These are phyloP conservation scores for Littorina saxatilis DNA, from an alignment of 1,140 invertebrate species.

Conservation along the genomic window DNA sequence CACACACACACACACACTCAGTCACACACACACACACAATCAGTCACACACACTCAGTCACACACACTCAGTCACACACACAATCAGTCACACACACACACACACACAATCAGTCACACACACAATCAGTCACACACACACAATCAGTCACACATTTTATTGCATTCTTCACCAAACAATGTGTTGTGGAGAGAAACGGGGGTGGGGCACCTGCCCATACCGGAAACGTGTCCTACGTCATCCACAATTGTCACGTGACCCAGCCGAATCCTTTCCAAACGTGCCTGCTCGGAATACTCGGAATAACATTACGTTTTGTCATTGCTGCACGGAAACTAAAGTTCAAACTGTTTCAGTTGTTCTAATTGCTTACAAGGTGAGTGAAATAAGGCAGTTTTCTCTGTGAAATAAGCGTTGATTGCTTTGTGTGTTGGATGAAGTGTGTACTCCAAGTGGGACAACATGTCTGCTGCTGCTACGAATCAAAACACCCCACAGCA, in stretches of 20 bases:
- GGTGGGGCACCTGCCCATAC: no score
- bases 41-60: no score
- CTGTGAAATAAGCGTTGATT: constrained; percentile 2
- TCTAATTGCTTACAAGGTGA: constrained; percentile 11
- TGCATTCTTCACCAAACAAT: no score
- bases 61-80: no score
- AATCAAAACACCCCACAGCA: background rate
- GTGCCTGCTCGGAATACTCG: constrained; percentile 35
- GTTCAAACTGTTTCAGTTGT: constrained; percentile 11
- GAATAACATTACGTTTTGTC: constrained; percentile 31
- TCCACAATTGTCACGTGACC: constrained; percentile 34
- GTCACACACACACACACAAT: no score
- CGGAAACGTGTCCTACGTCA: constrained; percentile 33
- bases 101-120: no score
- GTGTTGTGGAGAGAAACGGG: no score
- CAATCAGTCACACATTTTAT: no score
- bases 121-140: no score
- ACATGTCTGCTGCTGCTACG: background rate
- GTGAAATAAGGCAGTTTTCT: background rate
- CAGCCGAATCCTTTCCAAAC: constrained; percentile 26
- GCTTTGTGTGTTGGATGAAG: background rate
- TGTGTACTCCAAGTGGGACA: background rate
- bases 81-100: no score
- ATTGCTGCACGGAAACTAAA: background rate
- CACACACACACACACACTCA: background rate